Evolutionary conservation across 2,888 invertebrate species (phyloP), one percentile per base, ranked within the genome.

Genomic region (Pristionchus arcanus): DNA sequence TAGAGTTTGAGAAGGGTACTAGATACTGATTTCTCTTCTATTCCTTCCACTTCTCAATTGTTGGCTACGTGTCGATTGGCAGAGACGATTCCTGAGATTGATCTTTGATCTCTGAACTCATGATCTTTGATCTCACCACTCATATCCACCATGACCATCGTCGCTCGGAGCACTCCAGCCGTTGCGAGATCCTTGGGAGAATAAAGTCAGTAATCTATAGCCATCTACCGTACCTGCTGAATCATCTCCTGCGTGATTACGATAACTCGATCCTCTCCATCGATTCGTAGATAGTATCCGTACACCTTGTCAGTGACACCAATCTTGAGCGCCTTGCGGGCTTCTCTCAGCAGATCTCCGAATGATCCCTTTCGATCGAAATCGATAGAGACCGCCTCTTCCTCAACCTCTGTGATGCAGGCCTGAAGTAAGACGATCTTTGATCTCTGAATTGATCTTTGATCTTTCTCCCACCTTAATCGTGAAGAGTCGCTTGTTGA

Each of bases 271-370:
- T 86, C 86, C 37, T 86, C 86, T 37, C 66, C 86, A 86, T 86
- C 66, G n/a, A 86, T 63, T 0, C 86, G 31, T 21, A 86, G 59
- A n/a, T 86, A 86, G 66, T 86, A 86, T 16, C 86, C 86, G 53
- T 86, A 86, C 81, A 91, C 92, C 81, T 93, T 93, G 85, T 93
- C 93, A 28, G 92, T 92, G 19, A 92, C 91, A 55, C 92, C 90
- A 86, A 93, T 93, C 89, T 91, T 91, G 34, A 87, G 87, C 25
- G 92, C 91, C n/a, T 93, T 89, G 1, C 93, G 91, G 49, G 91
- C 87, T 85, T 93, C 93, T 5, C 93, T 90, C 37, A 93, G 90
- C 68, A 93, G 89, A 42, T 93, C 93, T 7, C 93, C 93, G 37
- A 93, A 90, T 4, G 90, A 89, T 49, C 93, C 93, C 71, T 91